Evolutionary conservation across 2,113 vertebrate genomes (phyloP).

Genomic region (Zapornia atra): DNA sequence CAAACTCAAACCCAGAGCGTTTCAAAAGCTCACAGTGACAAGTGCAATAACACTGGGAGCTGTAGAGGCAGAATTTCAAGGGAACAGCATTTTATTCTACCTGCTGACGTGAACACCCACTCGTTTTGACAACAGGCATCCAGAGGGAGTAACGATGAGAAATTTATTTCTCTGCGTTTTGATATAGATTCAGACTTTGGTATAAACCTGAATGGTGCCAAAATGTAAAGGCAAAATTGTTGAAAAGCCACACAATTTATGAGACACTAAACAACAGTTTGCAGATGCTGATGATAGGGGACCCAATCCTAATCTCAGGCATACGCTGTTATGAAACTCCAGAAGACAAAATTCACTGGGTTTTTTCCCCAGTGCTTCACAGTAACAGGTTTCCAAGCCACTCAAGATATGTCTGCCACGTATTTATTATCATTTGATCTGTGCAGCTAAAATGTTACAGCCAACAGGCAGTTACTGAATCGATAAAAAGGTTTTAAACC

Average conservation of each 20-base stretch:
- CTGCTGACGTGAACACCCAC: constrained; percentile 39
- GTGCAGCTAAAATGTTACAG: background rate
- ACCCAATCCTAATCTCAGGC: background rate
- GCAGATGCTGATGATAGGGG: background rate
- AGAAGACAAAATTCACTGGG: background rate
- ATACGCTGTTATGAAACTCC: background rate
- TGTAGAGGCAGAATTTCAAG: constrained; percentile 14
- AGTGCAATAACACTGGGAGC: background rate
- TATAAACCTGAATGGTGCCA: background rate
- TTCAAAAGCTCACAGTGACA: background rate
- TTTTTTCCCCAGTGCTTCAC: background rate
- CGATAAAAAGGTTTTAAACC: background rate
- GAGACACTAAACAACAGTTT: background rate
- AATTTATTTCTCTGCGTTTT: background rate
- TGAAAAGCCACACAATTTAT: background rate
- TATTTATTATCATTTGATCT: background rate
- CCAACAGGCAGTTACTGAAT: background rate
- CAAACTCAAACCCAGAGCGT: constrained; percentile 4
- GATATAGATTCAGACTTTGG: background rate
- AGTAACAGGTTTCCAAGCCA: background rate
- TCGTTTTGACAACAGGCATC: constrained; percentile 32
- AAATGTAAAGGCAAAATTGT: background rate
- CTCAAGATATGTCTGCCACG: background rate
- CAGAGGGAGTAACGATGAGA: background rate
- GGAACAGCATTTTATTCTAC: constrained; percentile 12